phyloP scores from a whole-genome alignment of 2,797 vertebrate species.

The Danio jaintianensis region DNA sequence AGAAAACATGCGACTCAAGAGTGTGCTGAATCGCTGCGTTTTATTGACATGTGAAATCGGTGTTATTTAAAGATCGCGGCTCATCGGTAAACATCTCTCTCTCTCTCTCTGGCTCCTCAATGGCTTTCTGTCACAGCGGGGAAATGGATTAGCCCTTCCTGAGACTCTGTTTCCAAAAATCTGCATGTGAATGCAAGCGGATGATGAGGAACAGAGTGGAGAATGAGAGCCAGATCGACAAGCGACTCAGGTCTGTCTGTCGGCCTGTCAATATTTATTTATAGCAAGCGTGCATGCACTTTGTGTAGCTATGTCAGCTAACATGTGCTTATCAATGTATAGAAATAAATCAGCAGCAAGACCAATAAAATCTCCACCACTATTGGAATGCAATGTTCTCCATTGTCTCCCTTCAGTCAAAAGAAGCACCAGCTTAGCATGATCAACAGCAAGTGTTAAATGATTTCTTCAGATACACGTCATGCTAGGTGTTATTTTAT shows the following conservation, averaged over 20 bases:
- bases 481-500: background rate
- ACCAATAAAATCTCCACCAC: constrained; percentile 17
- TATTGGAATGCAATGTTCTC: background rate
- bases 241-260: constrained; percentile 5
- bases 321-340: constrained; percentile 29
- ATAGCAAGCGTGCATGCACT: constrained; percentile 1
- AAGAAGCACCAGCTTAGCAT: background rate
- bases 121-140: constrained; percentile 49
- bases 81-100: constrained; percentile 43
- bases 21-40: constrained; percentile 8
- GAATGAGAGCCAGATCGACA: constrained; percentile 26
- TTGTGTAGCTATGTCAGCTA: constrained; percentile 8
- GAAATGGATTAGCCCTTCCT: constrained; percentile 49
- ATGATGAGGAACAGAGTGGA: constrained; percentile 27
- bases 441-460: background rate
- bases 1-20: constrained; percentile 22
- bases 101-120: constrained; percentile 8
- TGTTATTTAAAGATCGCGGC: constrained; percentile 42
- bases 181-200: constrained; percentile 43
- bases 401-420: too few species aligned
- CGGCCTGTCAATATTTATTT: constrained; percentile 38
- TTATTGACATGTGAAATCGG: constrained; percentile 42
- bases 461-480: background rate
- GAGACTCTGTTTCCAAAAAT: constrained; percentile 43
- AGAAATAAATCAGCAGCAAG: constrained; percentile 14